phyloP scores from a whole-genome alignment of 2,888 invertebrate genomes.

The Chymomyza fuscimana region DNA sequence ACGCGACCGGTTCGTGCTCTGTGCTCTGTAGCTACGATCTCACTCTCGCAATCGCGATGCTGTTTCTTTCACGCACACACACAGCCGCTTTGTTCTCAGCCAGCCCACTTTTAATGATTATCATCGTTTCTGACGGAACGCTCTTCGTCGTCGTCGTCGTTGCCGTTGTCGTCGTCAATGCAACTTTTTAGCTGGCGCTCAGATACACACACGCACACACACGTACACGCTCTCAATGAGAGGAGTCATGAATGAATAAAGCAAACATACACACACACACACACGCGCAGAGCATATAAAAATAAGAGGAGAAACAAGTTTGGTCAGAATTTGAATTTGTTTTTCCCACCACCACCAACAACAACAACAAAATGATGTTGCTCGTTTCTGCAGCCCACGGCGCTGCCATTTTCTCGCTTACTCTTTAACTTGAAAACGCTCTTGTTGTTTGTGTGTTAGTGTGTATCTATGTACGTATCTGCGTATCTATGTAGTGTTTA shows the following conservation, averaged over 20 bases:
- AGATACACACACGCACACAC: neutral
- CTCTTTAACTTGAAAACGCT: slow-evolving; percentile 1
- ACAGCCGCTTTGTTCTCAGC: slow-evolving; percentile 50
- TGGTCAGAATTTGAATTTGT: slow-evolving; percentile 20
- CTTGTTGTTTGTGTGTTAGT: slow-evolving; percentile 13
- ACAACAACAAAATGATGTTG: slow-evolving; percentile 3
- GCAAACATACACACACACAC: slow-evolving; percentile 20
- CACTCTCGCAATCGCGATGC: slow-evolving; percentile 32
- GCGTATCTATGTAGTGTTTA: neutral
- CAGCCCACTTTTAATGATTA: slow-evolving; percentile 77
- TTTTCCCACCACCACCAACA: neutral
- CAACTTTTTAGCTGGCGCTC: neutral
- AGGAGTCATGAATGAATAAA: slow-evolving; percentile 14
- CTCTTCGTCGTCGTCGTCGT: slow-evolving; percentile 43
- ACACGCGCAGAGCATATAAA: slow-evolving; percentile 15
- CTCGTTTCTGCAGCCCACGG: neutral
- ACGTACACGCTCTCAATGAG: neutral
- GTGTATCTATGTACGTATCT: slow-evolving; percentile 37
- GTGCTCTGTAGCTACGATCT: slow-evolving; percentile 9
- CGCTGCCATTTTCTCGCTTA: neutral
- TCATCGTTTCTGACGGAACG: slow-evolving; percentile 75
- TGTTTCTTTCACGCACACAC: slow-evolving; percentile 40
- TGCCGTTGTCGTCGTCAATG: slow-evolving; percentile 29
- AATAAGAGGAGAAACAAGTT: slow-evolving; percentile 62
- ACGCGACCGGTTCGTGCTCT: slow-evolving; percentile 1